Conservation (phyloP, 2,113 vertebrate species). For the Pyxicephalus adspersus region DNA sequence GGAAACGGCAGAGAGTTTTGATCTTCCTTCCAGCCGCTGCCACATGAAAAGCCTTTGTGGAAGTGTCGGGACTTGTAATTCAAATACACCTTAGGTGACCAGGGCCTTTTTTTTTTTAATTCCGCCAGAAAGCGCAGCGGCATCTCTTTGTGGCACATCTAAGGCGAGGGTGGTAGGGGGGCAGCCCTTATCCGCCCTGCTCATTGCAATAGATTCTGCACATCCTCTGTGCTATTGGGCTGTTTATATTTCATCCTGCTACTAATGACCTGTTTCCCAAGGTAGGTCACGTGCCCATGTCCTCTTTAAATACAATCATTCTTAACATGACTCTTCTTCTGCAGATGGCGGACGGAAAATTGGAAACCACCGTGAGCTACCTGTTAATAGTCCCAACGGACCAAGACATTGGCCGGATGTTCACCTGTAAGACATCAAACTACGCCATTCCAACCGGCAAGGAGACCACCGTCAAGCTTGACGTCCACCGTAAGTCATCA, state of each 20-base stretch:
- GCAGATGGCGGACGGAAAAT: constrained; percentile 87
- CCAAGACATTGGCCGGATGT: constrained; percentile 84
- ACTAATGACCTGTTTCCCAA: too few species aligned
- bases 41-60: constrained; percentile 49
- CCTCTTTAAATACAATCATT: too few species aligned
- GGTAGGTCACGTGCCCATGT: too few species aligned
- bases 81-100: constrained; percentile 38
- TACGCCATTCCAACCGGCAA: constrained; percentile 84
- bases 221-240: too few species aligned
- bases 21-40: neutral
- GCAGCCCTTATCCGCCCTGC: neutral
- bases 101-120: neutral
- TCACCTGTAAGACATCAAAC: constrained; percentile 86
- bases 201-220: neutral
- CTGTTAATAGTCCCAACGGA: constrained; percentile 84
- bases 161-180: neutral
- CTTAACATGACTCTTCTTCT: neutral
- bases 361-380: constrained; percentile 87
- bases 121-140: neutral
- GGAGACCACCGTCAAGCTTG: constrained; percentile 82
- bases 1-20: constrained; percentile 1
- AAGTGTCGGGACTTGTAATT: constrained; percentile 24
- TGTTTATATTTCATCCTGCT: too few species aligned
- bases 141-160: constrained; percentile 1
- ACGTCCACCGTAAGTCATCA: constrained; percentile 86